Conservation (phyloP, 2,888 invertebrate species). For the Poecilobothrus nobilitatus region DNA sequence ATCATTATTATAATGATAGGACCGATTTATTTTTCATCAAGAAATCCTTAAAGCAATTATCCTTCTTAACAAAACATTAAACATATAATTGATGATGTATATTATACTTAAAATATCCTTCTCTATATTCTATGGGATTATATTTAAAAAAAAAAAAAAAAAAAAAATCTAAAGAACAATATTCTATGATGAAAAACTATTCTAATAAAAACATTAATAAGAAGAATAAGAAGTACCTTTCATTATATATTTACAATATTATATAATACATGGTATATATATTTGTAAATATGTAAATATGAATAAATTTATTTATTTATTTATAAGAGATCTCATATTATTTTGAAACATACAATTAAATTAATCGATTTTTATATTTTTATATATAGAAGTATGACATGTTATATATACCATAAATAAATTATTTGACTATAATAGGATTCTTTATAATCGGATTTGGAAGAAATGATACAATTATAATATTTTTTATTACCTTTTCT, state of each 20-base stretch:
- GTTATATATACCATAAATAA: no score
- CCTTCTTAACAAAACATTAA: slow-evolving; percentile 3
- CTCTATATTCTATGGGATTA: not conserved
- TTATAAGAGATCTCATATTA: not conserved
- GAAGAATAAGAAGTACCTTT: no score
- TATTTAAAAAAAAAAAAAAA: no score
- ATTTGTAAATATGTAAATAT: not conserved
- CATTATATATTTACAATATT: no score
- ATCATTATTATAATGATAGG: slow-evolving; percentile 2
- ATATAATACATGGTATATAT: not conserved
- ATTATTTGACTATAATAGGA: no score
- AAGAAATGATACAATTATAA: no score
- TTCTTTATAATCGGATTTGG: no score
- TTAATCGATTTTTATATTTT: not conserved
- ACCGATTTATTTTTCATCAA: slow-evolving; percentile 3
- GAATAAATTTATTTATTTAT: not conserved
- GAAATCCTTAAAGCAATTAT: slow-evolving; percentile 3
- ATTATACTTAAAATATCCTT: not conserved
- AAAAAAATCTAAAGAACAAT: not conserved
- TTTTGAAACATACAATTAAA: not conserved
- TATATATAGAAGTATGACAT: no score
- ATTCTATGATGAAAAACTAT: not conserved
- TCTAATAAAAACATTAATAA: not conserved
- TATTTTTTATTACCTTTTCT: no score
- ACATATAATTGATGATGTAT: not conserved